phyloP scores from a whole-genome alignment of 2,797 vertebrate species.

The Meda fulgida region DNA sequence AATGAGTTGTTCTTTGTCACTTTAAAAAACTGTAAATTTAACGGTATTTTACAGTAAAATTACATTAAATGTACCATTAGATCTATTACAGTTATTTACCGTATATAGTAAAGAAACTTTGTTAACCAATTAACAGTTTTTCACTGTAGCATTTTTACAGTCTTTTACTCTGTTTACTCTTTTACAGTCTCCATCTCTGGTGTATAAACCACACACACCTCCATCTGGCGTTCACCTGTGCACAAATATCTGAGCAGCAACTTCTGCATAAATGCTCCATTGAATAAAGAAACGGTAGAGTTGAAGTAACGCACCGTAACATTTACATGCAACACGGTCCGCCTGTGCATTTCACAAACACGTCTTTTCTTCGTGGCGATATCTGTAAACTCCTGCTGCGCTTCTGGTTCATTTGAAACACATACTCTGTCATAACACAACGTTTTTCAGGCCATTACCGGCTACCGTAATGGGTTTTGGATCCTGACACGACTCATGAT shows the following conservation, averaged over 20 bases:
- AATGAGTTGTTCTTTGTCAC: too few species aligned
- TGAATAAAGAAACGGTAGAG: background rate
- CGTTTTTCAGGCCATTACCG: slow-evolving; percentile 23
- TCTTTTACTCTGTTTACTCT: too few species aligned
- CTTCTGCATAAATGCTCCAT: slow-evolving; percentile 2
- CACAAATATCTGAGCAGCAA: background rate
- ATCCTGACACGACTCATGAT: background rate
- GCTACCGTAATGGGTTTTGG: slow-evolving; percentile 14
- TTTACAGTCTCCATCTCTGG: too few species aligned
- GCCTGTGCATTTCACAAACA: slow-evolving; percentile 16
- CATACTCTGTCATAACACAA: slow-evolving; percentile 19
- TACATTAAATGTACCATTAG: too few species aligned
- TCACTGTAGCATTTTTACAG: too few species aligned
- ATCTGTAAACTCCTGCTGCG: slow-evolving; percentile 40
- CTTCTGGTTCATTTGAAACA: slow-evolving; percentile 61
- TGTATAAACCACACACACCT: too few species aligned
- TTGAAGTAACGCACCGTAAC: background rate
- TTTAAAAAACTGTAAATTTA: too few species aligned
- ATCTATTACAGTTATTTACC: too few species aligned
- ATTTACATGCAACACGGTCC: background rate
- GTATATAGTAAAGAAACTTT: too few species aligned
- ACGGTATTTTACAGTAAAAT: too few species aligned
- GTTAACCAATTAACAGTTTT: too few species aligned
- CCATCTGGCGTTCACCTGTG: background rate
- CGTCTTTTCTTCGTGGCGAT: slow-evolving; percentile 47